Base-by-base conservation (phyloP, 2,113 vertebrate species). In the Rattus rattus region DNA sequence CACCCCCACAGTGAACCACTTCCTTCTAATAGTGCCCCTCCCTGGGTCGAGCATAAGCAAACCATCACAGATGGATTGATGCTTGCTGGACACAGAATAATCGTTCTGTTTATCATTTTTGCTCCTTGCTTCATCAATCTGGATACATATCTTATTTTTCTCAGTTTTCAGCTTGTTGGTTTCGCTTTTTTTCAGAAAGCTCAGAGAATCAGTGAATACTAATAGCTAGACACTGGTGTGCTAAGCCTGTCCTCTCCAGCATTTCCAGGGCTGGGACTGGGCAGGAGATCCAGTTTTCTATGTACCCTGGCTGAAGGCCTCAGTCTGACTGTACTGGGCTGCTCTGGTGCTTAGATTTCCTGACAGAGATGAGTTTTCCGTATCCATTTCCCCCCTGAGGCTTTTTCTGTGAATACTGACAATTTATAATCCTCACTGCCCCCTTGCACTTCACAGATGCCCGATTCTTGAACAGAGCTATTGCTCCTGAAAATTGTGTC, bases 41-140 rank as follows among this genome's bases (percentile, higher is more conserved):
- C 43, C 43, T 43, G 43, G 43, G 43, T 3, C 43, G 43, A 43
- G 43, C 43, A 43, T 43, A 43, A 43, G 43, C 43, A 43, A 43
- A 43, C 43, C 43, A 43, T 43, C 43, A 43, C 43, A 43, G 43
- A 43, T 26, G 70, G 91, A 65, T 96, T 93, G 87, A 92, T 96
- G 88, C 70, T n/a, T 73, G 72, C 67, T 33, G 69, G 97, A 75
- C 83, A 77, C 80, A 72, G 96, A 91, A 94, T n/a, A 28, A 6
- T 39, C 92, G 97, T 83, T 89, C 80, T 7, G 0, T 36, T 70
- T 84, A 69, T 96, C 76, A 84, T 89, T 76, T 36, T 94, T 92
- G 91, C 90, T 7, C 73, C 69, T 75, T 92, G 86, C 61, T 65
- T 30, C 91, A 72, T 69, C 93, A 83, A 94, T 91, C 84, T 80